Percentiles rank a stretch among this genome's conserved stretches.
Conservation (phyloP, 2,113 vertebrate species). For the Dasyornis broadbenti region DNA sequence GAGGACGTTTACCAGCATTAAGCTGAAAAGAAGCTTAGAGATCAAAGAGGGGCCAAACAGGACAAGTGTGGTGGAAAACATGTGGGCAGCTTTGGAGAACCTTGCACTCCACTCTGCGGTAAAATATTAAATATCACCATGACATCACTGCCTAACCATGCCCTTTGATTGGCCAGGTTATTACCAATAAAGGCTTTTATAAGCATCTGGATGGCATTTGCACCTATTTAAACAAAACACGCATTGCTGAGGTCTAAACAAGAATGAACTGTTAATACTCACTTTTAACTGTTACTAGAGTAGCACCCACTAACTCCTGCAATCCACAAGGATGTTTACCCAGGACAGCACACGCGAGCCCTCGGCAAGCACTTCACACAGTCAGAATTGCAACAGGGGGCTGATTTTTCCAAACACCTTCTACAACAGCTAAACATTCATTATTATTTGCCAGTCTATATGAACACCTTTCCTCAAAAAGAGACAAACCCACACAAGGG, state of each 20-base stretch:
- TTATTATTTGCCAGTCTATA: not conserved
- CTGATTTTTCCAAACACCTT: not conserved
- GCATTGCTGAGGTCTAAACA: constrained; percentile 76
- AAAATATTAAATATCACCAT: constrained; percentile 78
- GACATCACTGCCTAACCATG: constrained; percentile 75
- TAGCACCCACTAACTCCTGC: constrained; percentile 75
- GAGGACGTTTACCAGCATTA: constrained; percentile 78
- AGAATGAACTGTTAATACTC: constrained; percentile 81
- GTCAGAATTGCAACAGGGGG: not conserved
- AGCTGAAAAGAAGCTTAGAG: constrained; percentile 71
- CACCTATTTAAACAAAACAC: constrained; percentile 85
- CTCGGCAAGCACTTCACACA: not conserved
- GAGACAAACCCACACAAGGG: not conserved
- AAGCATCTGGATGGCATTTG: constrained; percentile 87
- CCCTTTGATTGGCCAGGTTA: constrained; percentile 75
- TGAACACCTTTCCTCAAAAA: not conserved
- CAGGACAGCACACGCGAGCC: constrained; percentile 32
- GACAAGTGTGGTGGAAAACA: constrained; percentile 70
- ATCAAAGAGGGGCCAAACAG: constrained; percentile 77
- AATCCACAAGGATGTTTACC: constrained; percentile 50
- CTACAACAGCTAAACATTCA: not conserved
- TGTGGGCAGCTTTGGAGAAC: constrained; percentile 66
- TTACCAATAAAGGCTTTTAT: constrained; percentile 77
- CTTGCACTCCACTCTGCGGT: constrained; percentile 68
- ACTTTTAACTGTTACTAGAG: constrained; percentile 78